Evolutionary conservation across 2,888 invertebrate species (phyloP), one percentile per base, ranked within the genome.

Genomic region (Epistrophe eligans): DNA sequence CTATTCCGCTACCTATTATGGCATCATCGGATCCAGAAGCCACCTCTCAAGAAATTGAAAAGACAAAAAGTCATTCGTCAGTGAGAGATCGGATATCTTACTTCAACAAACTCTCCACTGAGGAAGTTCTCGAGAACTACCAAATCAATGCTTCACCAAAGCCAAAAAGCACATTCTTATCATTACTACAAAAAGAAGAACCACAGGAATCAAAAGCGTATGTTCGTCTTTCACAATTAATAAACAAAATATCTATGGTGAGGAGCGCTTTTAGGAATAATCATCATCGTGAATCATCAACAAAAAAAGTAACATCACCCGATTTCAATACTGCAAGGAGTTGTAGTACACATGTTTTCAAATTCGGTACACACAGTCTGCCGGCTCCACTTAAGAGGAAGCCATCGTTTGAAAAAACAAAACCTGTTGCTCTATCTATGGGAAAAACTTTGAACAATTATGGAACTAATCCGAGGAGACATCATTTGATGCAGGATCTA

Each of bases 401-500:
- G 45, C 89, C 90, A 9, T 91, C 91, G 4, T 88, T 90, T 82
- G 92, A 92, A 35, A 92, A 90, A 83, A 90, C 89, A 24, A 91
- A 90, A 79, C 66, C 89, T 4, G 89, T 90, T 7, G 90, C 90
- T 28, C 90, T 89, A 38, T 90, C 91, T 9, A 90, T 88, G 80
- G 84, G 76, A 1, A 81, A 71, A 45, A 57, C 57, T 43, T 48
- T 89, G 2, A 55, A 50, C 13, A 77, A 60, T 4, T 79, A 79
- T 40, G 88, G 83, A 2, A 89, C 91, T 32, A 89, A 90, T 66
- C 90, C 91, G 6, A 91, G 90, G 79, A 90, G 91, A 71, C 92
- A 92, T 40, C 76, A 89, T 60, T 89, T 91, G 79, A 92, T 92
- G 92, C 91, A 92, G 88, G 92, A 92, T 83, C 88, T 92, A 60